These are phyloP conservation scores for Sebastes kiyomatsui DNA, from an alignment of 2,797 vertebrate species.

Conservation along the genomic window DNA sequence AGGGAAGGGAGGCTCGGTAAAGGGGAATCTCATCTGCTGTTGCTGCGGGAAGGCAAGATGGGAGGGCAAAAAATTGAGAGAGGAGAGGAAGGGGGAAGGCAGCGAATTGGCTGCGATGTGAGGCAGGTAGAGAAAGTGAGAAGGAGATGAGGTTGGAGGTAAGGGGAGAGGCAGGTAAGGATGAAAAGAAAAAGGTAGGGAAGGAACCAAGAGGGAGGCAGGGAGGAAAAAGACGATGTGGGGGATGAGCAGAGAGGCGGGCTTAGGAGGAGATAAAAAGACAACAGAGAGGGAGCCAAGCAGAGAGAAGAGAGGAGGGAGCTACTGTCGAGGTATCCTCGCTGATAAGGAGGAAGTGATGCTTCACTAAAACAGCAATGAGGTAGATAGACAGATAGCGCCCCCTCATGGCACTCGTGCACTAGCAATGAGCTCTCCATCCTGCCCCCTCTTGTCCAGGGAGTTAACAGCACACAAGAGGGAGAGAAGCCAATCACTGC, in stretches of 20 bases:
- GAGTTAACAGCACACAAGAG: slow-evolving; percentile 32
- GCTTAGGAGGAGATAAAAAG: slow-evolving; percentile 43
- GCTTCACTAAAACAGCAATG: slow-evolving; percentile 10
- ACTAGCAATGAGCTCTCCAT: slow-evolving; percentile 28
- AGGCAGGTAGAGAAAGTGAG: slow-evolving; percentile 1
- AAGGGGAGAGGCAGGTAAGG: slow-evolving; percentile 18
- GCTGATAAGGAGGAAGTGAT: slow-evolving; percentile 51
- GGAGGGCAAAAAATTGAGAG: slow-evolving; percentile 19
- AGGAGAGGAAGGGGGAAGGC: slow-evolving; percentile 21
- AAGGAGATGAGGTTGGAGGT: slow-evolving; percentile 4
- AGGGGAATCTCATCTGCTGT: slow-evolving; percentile 66
- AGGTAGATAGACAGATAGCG: slow-evolving; percentile 63
- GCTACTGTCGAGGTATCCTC: slow-evolving; percentile 46
- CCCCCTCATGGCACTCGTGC: slow-evolving; percentile 65
- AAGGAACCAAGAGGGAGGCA: slow-evolving; percentile 17
- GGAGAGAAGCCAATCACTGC: not conserved
- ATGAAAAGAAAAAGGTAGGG: slow-evolving; percentile 24
- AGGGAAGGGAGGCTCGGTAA: slow-evolving; percentile 53
- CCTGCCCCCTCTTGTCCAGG: slow-evolving; percentile 57
- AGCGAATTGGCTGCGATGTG: slow-evolving; percentile 29
- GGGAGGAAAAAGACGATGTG: slow-evolving; percentile 16
- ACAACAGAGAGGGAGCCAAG: slow-evolving; percentile 45
- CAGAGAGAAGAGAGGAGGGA: slow-evolving; percentile 41
- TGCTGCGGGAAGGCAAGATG: slow-evolving; percentile 55
- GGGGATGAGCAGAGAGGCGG: slow-evolving; percentile 25